Conservation (phyloP, 2,113 vertebrate genomes). For the Stegastes partitus region DNA sequence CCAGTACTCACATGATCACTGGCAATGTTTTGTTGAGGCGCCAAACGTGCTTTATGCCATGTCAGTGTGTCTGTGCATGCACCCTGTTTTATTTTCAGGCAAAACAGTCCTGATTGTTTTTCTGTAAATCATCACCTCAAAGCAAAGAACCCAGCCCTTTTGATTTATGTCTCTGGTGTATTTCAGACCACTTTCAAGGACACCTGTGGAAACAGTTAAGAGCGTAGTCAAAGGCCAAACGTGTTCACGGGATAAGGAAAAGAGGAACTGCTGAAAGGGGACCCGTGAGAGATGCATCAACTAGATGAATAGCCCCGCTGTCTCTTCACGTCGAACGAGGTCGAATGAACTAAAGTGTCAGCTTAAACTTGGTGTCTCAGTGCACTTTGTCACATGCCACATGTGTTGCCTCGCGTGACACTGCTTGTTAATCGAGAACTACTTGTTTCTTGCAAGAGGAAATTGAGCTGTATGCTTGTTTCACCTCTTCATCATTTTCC, state of each 20-base stretch:
- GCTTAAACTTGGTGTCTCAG: neutral
- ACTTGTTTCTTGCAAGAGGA: too few species aligned
- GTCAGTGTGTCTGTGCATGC: neutral
- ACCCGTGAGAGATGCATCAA: neutral
- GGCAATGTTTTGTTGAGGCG: slow-evolving; percentile 6
- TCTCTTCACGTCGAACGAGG: neutral
- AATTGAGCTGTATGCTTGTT: too few species aligned
- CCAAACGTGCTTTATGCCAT: neutral
- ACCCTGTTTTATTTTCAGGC: neutral
- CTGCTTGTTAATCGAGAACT: neutral
- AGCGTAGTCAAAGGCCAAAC: neutral
- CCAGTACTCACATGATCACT: neutral
- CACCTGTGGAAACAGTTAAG: neutral
- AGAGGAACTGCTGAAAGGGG: slow-evolving; percentile 26
- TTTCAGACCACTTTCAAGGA: slow-evolving; percentile 21
- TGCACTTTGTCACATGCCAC: too few species aligned
- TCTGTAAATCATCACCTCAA: slow-evolving; percentile 55
- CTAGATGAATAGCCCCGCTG: neutral
- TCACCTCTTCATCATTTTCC: too few species aligned
- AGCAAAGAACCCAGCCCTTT: slow-evolving; percentile 11
- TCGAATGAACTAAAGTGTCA: neutral
- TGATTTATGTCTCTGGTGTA: slow-evolving; percentile 31
- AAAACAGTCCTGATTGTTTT: neutral
- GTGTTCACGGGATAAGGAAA: slow-evolving; percentile 34
- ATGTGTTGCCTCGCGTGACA: neutral